phyloP scores from a whole-genome alignment of 1,140 invertebrate genomes.

The Drosophila sproati region DNA sequence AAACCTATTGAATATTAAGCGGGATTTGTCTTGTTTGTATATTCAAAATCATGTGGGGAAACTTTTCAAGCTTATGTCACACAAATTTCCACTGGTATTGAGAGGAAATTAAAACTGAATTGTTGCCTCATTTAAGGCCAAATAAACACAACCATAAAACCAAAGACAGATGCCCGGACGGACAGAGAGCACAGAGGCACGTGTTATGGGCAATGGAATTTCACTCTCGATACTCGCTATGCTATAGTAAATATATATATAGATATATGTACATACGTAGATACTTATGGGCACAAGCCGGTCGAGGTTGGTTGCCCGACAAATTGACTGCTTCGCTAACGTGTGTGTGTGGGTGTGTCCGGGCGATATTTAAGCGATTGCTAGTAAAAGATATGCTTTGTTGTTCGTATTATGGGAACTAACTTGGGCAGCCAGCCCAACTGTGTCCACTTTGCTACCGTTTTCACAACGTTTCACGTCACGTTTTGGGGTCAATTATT shows the following conservation, averaged over 20 bases:
- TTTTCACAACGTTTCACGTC: slow-evolving; percentile 45
- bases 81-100: slow-evolving; percentile 39
- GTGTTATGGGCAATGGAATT: slow-evolving; percentile 49
- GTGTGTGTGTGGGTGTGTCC: slow-evolving; percentile 61
- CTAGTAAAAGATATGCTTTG: slow-evolving; percentile 54
- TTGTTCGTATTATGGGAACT: slow-evolving; percentile 48
- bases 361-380: slow-evolving; percentile 70
- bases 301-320: slow-evolving; percentile 18
- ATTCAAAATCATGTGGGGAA: slow-evolving; percentile 15
- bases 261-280: slow-evolving; percentile 5
- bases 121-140: slow-evolving; percentile 34
- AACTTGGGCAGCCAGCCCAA: slow-evolving; percentile 13
- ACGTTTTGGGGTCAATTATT: slow-evolving; percentile 72
- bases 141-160: slow-evolving; percentile 55
- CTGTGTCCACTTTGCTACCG: slow-evolving; percentile 38
- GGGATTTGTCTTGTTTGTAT: background rate
- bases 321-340: background rate
- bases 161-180: slow-evolving; percentile 38
- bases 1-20: background rate
- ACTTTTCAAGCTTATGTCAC: slow-evolving; percentile 3
- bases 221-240: slow-evolving; percentile 34
- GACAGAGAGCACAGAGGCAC: slow-evolving; percentile 21
- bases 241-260: slow-evolving; percentile 5
- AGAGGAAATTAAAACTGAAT: slow-evolving; percentile 63
- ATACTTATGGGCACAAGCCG: slow-evolving; percentile 3